A percentile compares a stretch with the other conserved stretches of the same genome.
Evolutionary conservation across 2,113 vertebrate species (phyloP).

Genomic region (Melanostigma gelatinosum): DNA sequence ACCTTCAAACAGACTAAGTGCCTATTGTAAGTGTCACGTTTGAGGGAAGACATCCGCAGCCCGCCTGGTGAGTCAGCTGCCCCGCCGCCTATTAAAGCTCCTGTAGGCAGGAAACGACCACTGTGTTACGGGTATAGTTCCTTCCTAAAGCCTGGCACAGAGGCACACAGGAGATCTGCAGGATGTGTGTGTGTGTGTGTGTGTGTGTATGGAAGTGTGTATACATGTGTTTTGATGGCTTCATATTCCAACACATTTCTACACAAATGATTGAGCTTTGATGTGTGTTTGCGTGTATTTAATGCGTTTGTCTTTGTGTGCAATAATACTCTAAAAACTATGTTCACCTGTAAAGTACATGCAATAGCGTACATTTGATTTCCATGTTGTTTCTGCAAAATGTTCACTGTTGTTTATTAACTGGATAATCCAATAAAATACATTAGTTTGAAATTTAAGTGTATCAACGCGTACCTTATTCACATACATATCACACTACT

Average conservation of each 20-base stretch:
- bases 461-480: too few relatives aligned
- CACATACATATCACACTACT: not conserved
- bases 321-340: not conserved
- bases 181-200: constrained; percentile 51
- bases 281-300: not conserved
- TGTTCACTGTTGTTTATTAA: not conserved
- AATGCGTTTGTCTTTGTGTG: not conserved
- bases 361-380: not conserved
- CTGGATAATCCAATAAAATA: too few relatives aligned
- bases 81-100: constrained; percentile 57
- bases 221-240: not conserved
- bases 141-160: constrained; percentile 70
- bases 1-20: constrained; percentile 51
- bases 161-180: constrained; percentile 71
- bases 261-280: not conserved
- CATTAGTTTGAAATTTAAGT: not conserved
- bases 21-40: constrained; percentile 57
- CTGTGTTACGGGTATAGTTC: constrained; percentile 72
- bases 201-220: constrained; percentile 44
- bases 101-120: constrained; percentile 70
- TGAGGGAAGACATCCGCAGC: constrained; percentile 58
- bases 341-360: not conserved
- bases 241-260: not conserved
- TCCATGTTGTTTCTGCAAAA: too few relatives aligned
- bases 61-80: constrained; percentile 63